These are phyloP conservation scores for Aegotheles bennettii DNA, from an alignment of 2,113 vertebrate species.

Conservation along the genomic window DNA sequence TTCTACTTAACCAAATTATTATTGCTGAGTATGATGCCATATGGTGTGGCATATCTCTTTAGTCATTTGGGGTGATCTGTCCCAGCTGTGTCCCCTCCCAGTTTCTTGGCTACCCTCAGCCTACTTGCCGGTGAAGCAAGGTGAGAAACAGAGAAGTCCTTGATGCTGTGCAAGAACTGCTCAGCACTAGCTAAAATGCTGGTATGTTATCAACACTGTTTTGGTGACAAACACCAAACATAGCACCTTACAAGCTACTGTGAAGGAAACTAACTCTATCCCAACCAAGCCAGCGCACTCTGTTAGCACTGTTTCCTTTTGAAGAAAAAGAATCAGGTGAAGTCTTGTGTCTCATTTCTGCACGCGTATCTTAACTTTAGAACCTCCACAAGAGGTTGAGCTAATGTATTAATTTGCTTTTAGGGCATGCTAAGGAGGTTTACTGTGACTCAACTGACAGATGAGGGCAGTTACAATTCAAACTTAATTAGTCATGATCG, in stretches of 20 bases:
- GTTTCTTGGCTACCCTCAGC: neutral
- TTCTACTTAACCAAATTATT: neutral
- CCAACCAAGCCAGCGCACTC: neutral
- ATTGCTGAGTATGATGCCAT: neutral
- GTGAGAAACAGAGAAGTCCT: neutral
- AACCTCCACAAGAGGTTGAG: neutral
- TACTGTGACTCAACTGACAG: neutral
- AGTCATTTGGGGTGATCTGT: neutral
- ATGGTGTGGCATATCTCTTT: neutral
- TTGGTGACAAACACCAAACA: neutral
- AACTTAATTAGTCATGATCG: neutral
- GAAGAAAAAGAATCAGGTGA: neutral
- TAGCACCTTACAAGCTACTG: neutral
- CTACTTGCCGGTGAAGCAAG: neutral
- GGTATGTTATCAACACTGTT: neutral
- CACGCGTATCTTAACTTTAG: neutral
- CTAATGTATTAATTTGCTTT: neutral
- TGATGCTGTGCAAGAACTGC: no score
- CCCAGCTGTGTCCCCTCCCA: neutral
- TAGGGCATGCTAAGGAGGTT: neutral
- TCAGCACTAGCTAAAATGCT: neutral
- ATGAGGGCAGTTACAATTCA: neutral
- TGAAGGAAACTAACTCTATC: neutral
- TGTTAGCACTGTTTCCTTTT: no score
- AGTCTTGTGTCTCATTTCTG: neutral